These are phyloP conservation scores for Anthoscopus minutus DNA, from an alignment of 2,113 vertebrate genomes.

Conservation along the genomic window DNA sequence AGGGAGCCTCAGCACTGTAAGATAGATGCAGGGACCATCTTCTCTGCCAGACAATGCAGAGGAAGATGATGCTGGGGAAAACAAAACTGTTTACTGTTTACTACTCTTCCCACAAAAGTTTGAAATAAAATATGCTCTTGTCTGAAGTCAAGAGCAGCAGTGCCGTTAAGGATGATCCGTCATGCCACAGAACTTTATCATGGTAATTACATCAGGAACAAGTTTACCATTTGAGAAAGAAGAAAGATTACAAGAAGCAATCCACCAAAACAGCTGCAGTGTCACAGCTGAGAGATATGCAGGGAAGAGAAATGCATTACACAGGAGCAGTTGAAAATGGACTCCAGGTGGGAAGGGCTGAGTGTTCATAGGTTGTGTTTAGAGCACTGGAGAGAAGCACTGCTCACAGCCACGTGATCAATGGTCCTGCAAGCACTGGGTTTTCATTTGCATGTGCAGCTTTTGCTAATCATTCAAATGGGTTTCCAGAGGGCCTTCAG, in stretches of 20 bases:
- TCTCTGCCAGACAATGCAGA: neutral
- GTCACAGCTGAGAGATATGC: constrained; percentile 31
- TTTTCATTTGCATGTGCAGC: neutral
- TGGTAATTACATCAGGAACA: constrained; percentile 61
- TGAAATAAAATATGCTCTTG: constrained; percentile 34
- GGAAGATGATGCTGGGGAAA: neutral
- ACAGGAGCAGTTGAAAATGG: neutral
- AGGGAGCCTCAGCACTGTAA: neutral
- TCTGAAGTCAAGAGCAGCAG: neutral
- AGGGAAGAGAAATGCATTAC: constrained; percentile 17
- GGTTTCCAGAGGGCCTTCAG: neutral
- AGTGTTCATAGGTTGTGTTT: neutral
- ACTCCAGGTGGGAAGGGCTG: neutral
- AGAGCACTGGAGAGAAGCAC: neutral
- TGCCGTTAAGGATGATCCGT: neutral
- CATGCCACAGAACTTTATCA: constrained; percentile 18
- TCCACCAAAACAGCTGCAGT: constrained; percentile 17
- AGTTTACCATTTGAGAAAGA: constrained; percentile 32
- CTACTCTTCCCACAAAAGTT: neutral
- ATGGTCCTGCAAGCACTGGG: neutral
- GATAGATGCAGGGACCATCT: neutral
- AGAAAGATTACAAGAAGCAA: constrained; percentile 42
- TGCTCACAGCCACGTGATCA: neutral
- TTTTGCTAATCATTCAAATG: neutral
- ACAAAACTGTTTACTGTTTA: neutral